phyloP scores from a whole-genome alignment of 1,140 invertebrate species.

The Papilio polytes region DNA sequence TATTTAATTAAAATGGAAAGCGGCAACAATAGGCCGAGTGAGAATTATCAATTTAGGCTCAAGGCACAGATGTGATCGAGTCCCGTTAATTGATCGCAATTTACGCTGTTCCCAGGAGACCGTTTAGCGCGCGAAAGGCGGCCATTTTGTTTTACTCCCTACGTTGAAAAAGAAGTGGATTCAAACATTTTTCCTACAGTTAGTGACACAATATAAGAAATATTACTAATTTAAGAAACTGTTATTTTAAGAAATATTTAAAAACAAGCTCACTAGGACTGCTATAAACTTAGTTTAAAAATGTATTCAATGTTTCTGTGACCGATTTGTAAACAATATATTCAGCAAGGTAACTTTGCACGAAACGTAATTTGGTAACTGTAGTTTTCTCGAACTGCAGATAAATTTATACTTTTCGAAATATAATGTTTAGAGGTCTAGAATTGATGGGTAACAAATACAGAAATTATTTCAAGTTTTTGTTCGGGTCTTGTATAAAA shows the following conservation, averaged over 20 bases:
- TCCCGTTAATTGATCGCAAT: conserved; percentile 54
- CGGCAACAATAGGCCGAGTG: conserved; percentile 42
- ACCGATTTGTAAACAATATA: conserved; percentile 50
- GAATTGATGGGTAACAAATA: no score
- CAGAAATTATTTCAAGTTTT: no score
- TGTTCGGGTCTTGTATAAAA: conserved; percentile 49
- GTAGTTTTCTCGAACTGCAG: conserved; percentile 49
- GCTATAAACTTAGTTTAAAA: neutral
- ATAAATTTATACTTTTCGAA: conserved; percentile 61
- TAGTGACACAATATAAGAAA: neutral
- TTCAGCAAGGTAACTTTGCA: conserved; percentile 47
- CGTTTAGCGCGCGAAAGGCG: conserved; percentile 25
- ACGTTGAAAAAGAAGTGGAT: conserved; percentile 3
- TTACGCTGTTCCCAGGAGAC: conserved; percentile 43
- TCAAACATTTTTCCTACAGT: neutral
- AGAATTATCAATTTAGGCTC: conserved; percentile 50
- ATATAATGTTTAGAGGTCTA: conserved; percentile 49
- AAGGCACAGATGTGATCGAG: conserved; percentile 52
- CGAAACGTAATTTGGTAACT: conserved; percentile 52
- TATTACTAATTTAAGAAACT: neutral
- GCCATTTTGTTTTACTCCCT: conserved; percentile 21
- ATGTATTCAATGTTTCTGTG: conserved; percentile 4
- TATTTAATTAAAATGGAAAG: conserved; percentile 52
- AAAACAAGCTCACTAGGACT: no score
- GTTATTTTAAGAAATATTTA: no score